Percentiles rank a stretch among this genome's conserved stretches.
These are phyloP conservation scores for Chrysina gloriosa DNA, from an alignment of 2,888 invertebrate species.

Conservation along the genomic window DNA sequence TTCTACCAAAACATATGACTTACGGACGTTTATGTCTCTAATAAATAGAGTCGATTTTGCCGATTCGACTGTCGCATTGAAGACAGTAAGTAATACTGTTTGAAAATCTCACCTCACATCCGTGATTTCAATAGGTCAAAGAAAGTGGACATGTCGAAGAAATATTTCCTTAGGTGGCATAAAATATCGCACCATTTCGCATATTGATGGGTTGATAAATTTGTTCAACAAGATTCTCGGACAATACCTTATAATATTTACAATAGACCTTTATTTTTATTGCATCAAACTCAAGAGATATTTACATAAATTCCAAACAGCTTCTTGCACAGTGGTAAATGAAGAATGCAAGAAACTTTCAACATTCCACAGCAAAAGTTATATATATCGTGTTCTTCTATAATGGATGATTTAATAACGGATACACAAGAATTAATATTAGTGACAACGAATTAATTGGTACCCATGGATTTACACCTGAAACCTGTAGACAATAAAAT, in stretches of 20 bases:
- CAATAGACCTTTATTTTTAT: too few species aligned
- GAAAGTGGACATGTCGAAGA: slow-evolving; percentile 24
- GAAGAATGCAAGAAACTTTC: not conserved
- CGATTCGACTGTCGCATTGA: not conserved
- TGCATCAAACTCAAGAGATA: too few species aligned
- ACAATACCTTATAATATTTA: not conserved
- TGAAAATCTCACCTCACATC: slow-evolving; percentile 41
- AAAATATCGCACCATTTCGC: not conserved
- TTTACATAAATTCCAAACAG: not conserved
- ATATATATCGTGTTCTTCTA: not conserved
- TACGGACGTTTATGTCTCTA: not conserved
- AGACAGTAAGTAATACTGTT: slow-evolving; percentile 6
- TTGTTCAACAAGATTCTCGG: not conserved
- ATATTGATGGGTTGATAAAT: slow-evolving; percentile 24
- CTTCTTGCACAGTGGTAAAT: not conserved
- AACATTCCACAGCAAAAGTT: not conserved
- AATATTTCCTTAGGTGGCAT: slow-evolving; percentile 4
- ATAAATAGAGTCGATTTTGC: not conserved
- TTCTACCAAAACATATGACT: slow-evolving; percentile 42
- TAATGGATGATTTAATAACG: slow-evolving; percentile 2
- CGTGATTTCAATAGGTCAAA: slow-evolving; percentile 41
- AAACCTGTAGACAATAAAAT: not conserved
- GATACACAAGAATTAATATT: slow-evolving; percentile 22
- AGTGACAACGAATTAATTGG: slow-evolving; percentile 25
- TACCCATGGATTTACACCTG: slow-evolving; percentile 14